A percentile compares a stretch with the other conserved stretches of the same genome.
Conservation (phyloP, 1,140 invertebrate genomes). For the Cydia amplana region DNA sequence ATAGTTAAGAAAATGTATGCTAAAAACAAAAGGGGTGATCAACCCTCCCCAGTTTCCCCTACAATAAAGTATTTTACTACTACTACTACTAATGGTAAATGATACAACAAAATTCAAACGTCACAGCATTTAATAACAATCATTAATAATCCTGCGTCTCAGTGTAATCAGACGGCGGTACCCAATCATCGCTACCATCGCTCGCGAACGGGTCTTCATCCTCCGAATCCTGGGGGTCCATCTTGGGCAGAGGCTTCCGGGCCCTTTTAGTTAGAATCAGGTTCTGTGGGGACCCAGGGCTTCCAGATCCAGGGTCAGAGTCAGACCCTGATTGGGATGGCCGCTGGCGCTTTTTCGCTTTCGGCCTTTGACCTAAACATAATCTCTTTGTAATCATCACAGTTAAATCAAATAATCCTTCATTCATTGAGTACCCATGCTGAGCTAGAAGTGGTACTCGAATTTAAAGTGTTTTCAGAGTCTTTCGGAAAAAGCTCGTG, state of each 20-base stretch:
- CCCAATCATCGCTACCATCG: slow-evolving; percentile 43
- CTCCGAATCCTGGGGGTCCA: slow-evolving; percentile 45
- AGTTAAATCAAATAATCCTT: slow-evolving; percentile 3
- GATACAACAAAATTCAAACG: neutral
- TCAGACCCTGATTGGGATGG: slow-evolving; percentile 34
- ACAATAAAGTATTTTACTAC: no score
- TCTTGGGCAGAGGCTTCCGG: slow-evolving; percentile 43
- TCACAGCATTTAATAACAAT: neutral
- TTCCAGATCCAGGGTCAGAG: neutral
- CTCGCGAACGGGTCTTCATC: slow-evolving; percentile 9
- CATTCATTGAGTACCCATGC: neutral
- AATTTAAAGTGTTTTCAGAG: no score
- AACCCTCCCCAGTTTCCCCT: no score
- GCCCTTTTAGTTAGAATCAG: slow-evolving; percentile 56
- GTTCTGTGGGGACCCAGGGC: neutral
- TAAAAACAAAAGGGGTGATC: no score
- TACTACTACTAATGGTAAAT: neutral
- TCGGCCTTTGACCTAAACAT: slow-evolving; percentile 36
- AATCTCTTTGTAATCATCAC: slow-evolving; percentile 15
- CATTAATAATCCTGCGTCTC: slow-evolving; percentile 42
- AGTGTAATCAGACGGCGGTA: slow-evolving; percentile 47
- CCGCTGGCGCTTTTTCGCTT: slow-evolving; percentile 36
- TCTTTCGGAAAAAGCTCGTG: no score
- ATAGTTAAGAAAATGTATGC: no score
- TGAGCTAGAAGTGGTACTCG: no score